These are phyloP conservation scores for Calliphora vicina DNA, from an alignment of 1,140 invertebrate species.

Conservation along the genomic window DNA sequence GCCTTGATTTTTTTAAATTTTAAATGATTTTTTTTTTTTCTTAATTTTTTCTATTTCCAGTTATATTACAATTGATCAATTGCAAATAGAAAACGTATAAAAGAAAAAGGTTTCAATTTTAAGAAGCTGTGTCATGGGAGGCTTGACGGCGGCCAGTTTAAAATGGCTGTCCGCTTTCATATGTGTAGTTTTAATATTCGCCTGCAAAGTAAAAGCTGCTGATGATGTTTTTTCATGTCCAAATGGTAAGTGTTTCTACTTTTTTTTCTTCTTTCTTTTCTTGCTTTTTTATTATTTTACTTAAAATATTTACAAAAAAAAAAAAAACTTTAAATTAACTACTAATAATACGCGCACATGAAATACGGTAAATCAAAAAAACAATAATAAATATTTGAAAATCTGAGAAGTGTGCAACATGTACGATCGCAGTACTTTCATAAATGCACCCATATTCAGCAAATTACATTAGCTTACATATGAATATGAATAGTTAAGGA, in stretches of 20 bases:
- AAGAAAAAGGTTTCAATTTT: neutral
- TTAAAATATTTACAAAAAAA: too few relatives aligned
- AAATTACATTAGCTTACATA: too few relatives aligned
- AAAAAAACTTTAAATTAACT: too few relatives aligned
- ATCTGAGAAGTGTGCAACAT: too few relatives aligned
- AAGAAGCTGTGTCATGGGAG: constrained; percentile 37
- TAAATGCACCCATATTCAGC: neutral
- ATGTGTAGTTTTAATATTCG: constrained; percentile 35
- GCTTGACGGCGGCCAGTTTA: constrained; percentile 43
- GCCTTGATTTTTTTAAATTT: neutral
- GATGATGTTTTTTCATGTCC: constrained; percentile 44
- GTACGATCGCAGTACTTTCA: neutral
- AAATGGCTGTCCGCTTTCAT: constrained; percentile 43
- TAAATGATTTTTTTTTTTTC: too few relatives aligned
- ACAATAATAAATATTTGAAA: too few relatives aligned
- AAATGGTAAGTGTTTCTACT: constrained; percentile 41
- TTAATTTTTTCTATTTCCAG: neutral
- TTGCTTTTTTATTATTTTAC: too few relatives aligned
- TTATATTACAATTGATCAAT: constrained; percentile 18
- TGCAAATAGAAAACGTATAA: constrained; percentile 19
- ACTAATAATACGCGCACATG: too few relatives aligned
- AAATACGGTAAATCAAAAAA: too few relatives aligned
- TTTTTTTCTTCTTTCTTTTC: too few relatives aligned
- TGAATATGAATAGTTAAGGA: too few relatives aligned
- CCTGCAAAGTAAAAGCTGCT: constrained; percentile 11